phyloP scores from a whole-genome alignment of 2,888 invertebrate species.

The Serripes groenlandicus region DNA sequence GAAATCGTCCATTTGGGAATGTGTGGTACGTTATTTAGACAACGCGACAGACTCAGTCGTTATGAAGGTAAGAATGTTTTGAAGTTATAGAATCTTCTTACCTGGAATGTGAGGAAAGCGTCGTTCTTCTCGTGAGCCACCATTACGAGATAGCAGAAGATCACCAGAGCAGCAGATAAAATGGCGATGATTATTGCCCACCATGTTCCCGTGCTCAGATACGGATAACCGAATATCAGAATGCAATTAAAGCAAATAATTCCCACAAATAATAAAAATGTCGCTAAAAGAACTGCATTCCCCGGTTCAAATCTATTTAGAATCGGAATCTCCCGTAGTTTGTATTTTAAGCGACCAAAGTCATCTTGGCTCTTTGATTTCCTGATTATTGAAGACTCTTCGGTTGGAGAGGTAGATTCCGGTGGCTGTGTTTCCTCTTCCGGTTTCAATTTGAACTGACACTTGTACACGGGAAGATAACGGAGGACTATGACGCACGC shows the following conservation, averaged over 20 bases:
- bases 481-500: conserved; percentile 95
- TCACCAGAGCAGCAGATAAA: conserved; percentile 77
- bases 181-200: conserved; percentile 90
- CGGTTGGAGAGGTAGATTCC: conserved; percentile 65
- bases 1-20: too few relatives aligned
- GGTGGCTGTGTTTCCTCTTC: conserved; percentile 65
- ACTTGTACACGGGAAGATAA: conserved; percentile 88
- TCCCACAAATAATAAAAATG: conserved; percentile 89
- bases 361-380: conserved; percentile 86
- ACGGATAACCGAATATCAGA: conserved; percentile 88
- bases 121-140: conserved; percentile 86
- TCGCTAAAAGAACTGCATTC: conserved; percentile 90
- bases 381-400: conserved; percentile 77
- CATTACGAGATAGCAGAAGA: conserved; percentile 83
- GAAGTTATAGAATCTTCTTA: too few relatives aligned
- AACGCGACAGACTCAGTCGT: too few relatives aligned
- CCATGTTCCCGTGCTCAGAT: conserved; percentile 88
- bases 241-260: conserved; percentile 85
- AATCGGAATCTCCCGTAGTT: conserved; percentile 91
- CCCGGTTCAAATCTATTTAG: conserved; percentile 93
- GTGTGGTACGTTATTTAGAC: too few relatives aligned
- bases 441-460: conserved; percentile 84
- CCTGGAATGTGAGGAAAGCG: conserved; percentile 86
- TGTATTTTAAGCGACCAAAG: conserved; percentile 91
- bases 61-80: too few relatives aligned